Evolutionary conservation across 2,888 invertebrate genomes (phyloP), one percentile per base, ranked within the genome.

Genomic region (Osmoderma eremita): DNA sequence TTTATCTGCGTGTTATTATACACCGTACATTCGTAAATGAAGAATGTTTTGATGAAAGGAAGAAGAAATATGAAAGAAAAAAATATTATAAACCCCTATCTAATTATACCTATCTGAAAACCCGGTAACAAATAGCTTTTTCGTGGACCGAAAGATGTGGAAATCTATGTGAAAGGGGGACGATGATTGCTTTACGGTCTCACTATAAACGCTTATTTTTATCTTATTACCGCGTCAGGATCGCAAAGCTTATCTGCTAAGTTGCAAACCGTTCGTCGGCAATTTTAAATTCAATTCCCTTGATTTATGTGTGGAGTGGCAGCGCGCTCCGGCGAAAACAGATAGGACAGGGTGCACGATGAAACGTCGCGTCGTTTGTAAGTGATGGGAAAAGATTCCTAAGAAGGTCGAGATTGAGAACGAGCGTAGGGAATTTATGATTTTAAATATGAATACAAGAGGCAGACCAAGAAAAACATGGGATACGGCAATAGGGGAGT

Each of bases 251-350:
- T 53, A 53, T 58, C 58, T 24, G 42, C 36, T 10, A 6, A 38
- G 10, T 56, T 61, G 24, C 30, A 12, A 36, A 45, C 15, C 42
- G 13, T 24, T 42, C 24, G 42, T 17, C 30, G 42, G 45, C 20
- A 61, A 61, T 48, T 61, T 36, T 41, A 20, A 61, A 61, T 15
- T 48, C 58, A 61, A 61, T 61, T 45, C 30, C 41, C 30, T 45
- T 45, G 45, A 61, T 61, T 48, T 61, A 61, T 61, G 45, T 36
- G 15, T 13, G 20, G 56, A 24, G n/a, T 20, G 30, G 36, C 38
- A 36, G 18, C 38, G 38, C 18, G 38, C 30, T 30, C 30, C 10
- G 30, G 3, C 6, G 30, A 30, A 30, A 30, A 30, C 30, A 30
- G 30, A 30, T 30, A 30, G 30, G 6, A 10, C 30, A 30, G 18